These are phyloP conservation scores for Pardosa pseudoannulata DNA, from an alignment of 2,888 invertebrate species.

Conservation along the genomic window DNA sequence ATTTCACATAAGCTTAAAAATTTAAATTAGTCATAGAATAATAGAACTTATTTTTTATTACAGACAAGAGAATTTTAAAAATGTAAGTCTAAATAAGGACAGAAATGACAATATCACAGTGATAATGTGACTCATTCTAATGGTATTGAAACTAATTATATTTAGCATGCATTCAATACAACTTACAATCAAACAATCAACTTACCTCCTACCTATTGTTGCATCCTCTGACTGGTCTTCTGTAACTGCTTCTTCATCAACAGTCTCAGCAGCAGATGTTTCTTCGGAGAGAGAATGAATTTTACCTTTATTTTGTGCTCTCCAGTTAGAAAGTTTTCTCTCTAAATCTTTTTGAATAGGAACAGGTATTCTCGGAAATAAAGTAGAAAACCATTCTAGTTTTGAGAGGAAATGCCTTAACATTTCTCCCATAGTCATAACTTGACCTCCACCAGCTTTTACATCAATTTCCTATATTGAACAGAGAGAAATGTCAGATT, in stretches of 20 bases:
- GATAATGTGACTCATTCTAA: too few species aligned
- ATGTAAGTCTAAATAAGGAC: too few species aligned
- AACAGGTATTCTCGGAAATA: conserved; percentile 98
- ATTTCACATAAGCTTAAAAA: too few species aligned
- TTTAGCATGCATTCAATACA: too few species aligned
- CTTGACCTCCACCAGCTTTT: conserved; percentile 97
- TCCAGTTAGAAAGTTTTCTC: conserved; percentile 81
- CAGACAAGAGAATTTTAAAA: too few species aligned
- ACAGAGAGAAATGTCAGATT: too few species aligned
- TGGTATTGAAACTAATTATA: too few species aligned
- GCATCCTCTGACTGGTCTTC: conserved; percentile 36
- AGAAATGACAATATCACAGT: too few species aligned
- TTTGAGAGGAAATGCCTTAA: conserved; percentile 94
- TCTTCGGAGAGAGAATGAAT: conserved; percentile 42
- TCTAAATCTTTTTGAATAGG: conserved; percentile 95
- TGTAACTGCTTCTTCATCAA: conserved; percentile 22
- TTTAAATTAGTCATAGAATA: too few species aligned
- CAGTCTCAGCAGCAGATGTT: conserved; percentile 43
- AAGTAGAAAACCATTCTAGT: conserved; percentile 98
- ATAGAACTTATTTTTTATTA: too few species aligned
- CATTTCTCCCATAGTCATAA: conserved; percentile 94
- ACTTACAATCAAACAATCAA: too few species aligned
- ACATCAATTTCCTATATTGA: conserved; percentile 93
- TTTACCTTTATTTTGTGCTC: conserved; percentile 75
- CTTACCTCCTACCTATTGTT: background rate